Evolutionary conservation across 1,140 invertebrate species (phyloP).

Genomic region (Heliconius eleuchia): DNA sequence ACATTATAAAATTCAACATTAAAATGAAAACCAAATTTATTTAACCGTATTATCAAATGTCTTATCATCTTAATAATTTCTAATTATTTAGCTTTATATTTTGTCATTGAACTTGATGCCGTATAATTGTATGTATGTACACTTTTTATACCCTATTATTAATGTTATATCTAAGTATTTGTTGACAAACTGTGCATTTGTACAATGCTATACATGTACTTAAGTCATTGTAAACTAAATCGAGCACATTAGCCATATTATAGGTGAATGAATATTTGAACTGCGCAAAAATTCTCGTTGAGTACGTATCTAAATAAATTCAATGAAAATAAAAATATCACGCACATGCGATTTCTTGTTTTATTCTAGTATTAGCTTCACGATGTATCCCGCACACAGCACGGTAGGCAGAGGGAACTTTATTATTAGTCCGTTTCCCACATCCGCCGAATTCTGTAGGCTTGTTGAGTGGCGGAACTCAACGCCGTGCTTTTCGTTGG

Average conservation of each 20-base stretch:
- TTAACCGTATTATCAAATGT: background rate
- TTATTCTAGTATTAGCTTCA: constrained; percentile 47
- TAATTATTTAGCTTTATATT: background rate
- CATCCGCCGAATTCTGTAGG: no score
- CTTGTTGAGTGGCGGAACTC: no score
- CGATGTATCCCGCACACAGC: no score
- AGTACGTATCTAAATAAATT: constrained; percentile 61
- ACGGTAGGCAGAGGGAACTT: no score
- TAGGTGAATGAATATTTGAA: constrained; percentile 72
- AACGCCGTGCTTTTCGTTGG: no score
- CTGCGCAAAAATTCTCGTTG: constrained; percentile 67
- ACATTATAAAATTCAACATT: no score
- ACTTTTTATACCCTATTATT: constrained; percentile 65
- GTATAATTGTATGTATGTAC: constrained; percentile 46
- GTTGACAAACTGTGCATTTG: constrained; percentile 47
- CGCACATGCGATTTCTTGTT: constrained; percentile 73
- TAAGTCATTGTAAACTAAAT: constrained; percentile 68
- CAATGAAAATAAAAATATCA: constrained; percentile 75
- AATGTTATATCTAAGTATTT: constrained; percentile 47
- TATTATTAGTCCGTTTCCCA: no score
- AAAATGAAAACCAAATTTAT: no score
- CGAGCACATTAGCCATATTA: constrained; percentile 73
- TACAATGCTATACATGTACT: constrained; percentile 61
- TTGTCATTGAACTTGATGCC: constrained; percentile 43
- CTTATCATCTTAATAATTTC: background rate